Conservation (phyloP, 2,888 invertebrate genomes). For the Eupithecia dodoneata region DNA sequence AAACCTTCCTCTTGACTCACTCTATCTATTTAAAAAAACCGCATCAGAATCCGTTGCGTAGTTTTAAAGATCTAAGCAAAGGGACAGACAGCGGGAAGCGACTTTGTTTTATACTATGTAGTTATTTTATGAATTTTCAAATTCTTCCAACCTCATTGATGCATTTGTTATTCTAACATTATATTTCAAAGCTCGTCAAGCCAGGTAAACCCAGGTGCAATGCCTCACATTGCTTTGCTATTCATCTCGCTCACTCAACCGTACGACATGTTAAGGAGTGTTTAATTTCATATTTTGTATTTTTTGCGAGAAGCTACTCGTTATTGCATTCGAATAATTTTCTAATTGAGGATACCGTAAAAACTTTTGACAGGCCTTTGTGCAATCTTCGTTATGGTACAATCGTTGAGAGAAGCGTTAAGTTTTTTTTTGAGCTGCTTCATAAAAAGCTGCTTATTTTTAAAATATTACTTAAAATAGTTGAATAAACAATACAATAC, state of each 20-base stretch:
- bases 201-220: slow-evolving; percentile 18
- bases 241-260: slow-evolving; percentile 25
- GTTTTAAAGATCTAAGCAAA: no score
- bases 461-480: no score
- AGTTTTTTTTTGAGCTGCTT: slow-evolving; percentile 11
- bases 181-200: background rate
- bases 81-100: no score
- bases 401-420: slow-evolving; percentile 20
- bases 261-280: slow-evolving; percentile 22
- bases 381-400: slow-evolving; percentile 29
- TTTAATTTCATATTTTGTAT: slow-evolving; percentile 23
- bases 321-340: slow-evolving; percentile 11
- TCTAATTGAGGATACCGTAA: slow-evolving; percentile 26
- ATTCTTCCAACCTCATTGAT: background rate
- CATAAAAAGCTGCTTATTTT: no score
- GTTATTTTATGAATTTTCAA: background rate
- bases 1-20: no score
- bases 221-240: background rate
- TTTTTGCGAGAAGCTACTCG: slow-evolving; percentile 20
- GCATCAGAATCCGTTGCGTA: no score
- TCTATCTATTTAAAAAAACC: no score
- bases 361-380: slow-evolving; percentile 26
- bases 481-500: no score
- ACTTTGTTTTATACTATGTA: no score
- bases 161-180: background rate